These are phyloP conservation scores for Gallinago nigripennis DNA, from an alignment of 2,797 vertebrate species.

Conservation along the genomic window DNA sequence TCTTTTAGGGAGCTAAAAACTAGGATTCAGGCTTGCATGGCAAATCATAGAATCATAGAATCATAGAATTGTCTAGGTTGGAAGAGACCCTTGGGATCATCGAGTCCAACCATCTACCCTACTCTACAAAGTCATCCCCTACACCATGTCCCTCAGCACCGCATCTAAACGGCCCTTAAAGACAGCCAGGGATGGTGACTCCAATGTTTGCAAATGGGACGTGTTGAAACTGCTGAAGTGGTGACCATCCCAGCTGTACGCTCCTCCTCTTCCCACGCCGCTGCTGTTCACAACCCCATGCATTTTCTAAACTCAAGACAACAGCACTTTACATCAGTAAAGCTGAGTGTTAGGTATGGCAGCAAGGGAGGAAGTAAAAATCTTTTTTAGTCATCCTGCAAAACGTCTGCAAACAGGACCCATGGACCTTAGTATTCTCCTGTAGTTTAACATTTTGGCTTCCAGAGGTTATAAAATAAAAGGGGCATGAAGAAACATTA, in stretches of 20 bases:
- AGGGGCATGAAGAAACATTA: neutral
- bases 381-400: neutral
- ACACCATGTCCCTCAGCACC: no score
- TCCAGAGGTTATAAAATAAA: neutral
- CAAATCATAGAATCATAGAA: neutral
- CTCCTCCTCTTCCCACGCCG: neutral
- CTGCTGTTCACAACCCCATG: neutral
- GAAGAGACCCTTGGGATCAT: no score
- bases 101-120: no score
- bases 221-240: neutral
- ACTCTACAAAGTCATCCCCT: no score
- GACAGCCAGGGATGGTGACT: no score
- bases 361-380: neutral
- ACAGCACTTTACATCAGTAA: neutral
- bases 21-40: neutral
- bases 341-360: neutral
- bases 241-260: fast-evolving
- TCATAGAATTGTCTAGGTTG: no score
- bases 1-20: neutral
- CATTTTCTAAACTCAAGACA: neutral
- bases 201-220: neutral
- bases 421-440: neutral
- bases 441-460: neutral
- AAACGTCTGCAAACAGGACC: neutral
- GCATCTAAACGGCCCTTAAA: no score